These are phyloP conservation scores for Stomatorhinus walkeri DNA, from an alignment of 2,797 vertebrate genomes.

Conservation along the genomic window DNA sequence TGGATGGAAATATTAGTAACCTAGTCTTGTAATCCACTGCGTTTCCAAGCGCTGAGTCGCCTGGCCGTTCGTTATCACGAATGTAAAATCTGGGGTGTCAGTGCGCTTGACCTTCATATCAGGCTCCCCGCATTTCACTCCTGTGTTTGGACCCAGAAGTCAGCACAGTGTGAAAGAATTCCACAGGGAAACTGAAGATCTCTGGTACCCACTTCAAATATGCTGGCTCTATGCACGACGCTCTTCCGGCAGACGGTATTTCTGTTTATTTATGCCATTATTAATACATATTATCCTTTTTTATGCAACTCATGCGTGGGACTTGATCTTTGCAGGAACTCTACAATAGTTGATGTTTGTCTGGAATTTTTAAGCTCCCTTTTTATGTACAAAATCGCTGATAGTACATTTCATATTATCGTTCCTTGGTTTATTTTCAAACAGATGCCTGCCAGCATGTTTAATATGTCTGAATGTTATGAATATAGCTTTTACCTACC, in stretches of 20 bases:
- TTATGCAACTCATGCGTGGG: constrained; percentile 6
- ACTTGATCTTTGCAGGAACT: constrained; percentile 21
- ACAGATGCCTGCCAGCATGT: constrained; percentile 45
- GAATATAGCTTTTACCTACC: constrained; percentile 45
- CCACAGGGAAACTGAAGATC: neutral
- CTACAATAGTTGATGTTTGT: constrained; percentile 19
- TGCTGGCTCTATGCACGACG: constrained; percentile 16
- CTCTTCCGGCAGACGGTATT: constrained; percentile 34
- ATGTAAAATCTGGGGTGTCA: constrained; percentile 32
- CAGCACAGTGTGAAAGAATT: neutral
- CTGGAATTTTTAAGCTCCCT: neutral
- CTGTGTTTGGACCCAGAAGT: neutral
- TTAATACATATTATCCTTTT: neutral
- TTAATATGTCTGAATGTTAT: constrained; percentile 44
- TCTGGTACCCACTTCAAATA: constrained; percentile 23
- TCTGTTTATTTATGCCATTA: constrained; percentile 20
- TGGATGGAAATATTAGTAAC: neutral
- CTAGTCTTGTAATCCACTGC: neutral
- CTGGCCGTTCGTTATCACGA: constrained; percentile 29
- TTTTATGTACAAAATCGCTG: constrained; percentile 24
- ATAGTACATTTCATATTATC: constrained; percentile 17
- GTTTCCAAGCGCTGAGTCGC: constrained; percentile 23
- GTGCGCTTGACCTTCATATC: constrained; percentile 15
- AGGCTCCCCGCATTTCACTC: neutral
- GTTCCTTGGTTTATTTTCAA: constrained; percentile 19